Percentiles rank a stretch among this genome's conserved stretches.
Evolutionary conservation across 2,113 vertebrate genomes (phyloP).

Genomic region (Myanophis thanlyinensis): DNA sequence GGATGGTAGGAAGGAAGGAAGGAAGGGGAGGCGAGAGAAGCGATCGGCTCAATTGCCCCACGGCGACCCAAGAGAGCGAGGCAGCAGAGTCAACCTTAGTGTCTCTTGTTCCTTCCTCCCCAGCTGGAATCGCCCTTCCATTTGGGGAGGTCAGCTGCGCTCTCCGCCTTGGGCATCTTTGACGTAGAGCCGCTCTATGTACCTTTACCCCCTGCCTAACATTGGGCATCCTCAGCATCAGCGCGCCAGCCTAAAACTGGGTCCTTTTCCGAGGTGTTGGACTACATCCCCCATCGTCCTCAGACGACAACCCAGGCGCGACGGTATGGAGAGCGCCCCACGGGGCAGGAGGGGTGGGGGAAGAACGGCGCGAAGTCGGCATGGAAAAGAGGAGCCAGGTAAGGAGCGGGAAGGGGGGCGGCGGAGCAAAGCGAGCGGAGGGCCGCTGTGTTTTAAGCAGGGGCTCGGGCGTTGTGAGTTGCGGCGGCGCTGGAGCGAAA

Average conservation of each 20-base stretch:
- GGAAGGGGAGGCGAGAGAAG: constrained; percentile 25
- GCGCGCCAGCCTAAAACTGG: not conserved
- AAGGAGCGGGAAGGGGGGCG: not conserved
- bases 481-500: not conserved
- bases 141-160: constrained; percentile 62
- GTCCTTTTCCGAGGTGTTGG: not conserved
- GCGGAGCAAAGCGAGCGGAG: not conserved
- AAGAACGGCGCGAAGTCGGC: not conserved
- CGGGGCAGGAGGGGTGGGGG: no score
- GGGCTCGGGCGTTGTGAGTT: not conserved
- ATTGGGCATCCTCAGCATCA: not conserved
- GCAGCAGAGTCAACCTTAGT: constrained; percentile 27
- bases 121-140: constrained; percentile 42
- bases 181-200: not conserved
- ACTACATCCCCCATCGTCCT: not conserved
- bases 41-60: not conserved
- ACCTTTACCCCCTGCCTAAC: not conserved
- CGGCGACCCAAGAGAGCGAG: constrained; percentile 28
- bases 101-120: constrained; percentile 40
- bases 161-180: not conserved
- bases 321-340: no score
- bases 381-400: not conserved
- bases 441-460: not conserved
- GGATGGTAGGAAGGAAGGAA: not conserved
- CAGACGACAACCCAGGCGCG: not conserved